These are phyloP conservation scores for Drosophila albomicans DNA, from an alignment of 1,140 invertebrate species.

Conservation along the genomic window DNA sequence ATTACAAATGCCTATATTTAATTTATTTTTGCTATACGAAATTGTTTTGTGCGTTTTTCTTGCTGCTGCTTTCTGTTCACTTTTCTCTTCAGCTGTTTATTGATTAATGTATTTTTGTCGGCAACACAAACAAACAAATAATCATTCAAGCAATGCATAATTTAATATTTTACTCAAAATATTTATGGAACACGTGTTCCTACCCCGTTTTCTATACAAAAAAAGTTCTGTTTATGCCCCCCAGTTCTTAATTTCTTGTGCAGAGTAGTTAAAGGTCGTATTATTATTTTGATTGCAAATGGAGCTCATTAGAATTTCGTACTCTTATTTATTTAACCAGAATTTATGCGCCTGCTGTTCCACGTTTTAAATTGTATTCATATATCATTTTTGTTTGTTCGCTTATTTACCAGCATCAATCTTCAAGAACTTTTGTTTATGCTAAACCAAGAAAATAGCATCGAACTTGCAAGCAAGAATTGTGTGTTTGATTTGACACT, in stretches of 20 bases:
- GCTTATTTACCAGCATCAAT: constrained; percentile 34
- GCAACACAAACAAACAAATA: constrained; percentile 61
- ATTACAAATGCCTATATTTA: constrained; percentile 66
- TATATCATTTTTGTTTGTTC: constrained; percentile 29
- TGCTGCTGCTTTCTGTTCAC: constrained; percentile 29
- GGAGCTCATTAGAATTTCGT: constrained; percentile 28
- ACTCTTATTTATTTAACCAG: constrained; percentile 19
- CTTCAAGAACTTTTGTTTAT: constrained; percentile 28
- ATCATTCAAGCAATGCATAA: constrained; percentile 55
- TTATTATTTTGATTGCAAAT: constrained; percentile 26
- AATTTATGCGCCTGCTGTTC: constrained; percentile 36
- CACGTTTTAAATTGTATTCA: constrained; percentile 29
- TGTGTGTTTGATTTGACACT: not conserved
- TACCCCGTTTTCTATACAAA: not conserved
- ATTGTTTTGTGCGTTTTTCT: constrained; percentile 10
- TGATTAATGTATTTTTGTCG: constrained; percentile 60
- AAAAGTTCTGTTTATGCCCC: not conserved
- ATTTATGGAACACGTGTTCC: constrained; percentile 39
- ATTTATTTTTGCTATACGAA: constrained; percentile 52
- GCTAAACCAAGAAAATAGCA: constrained; percentile 2
- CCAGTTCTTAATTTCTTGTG: not conserved
- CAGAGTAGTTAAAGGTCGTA: constrained; percentile 22
- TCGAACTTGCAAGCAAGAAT: not conserved
- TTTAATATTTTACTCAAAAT: constrained; percentile 58
- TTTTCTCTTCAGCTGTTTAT: constrained; percentile 50